phyloP scores from a whole-genome alignment of 2,797 vertebrate species.

The Pseudocheirus occidentalis region DNA sequence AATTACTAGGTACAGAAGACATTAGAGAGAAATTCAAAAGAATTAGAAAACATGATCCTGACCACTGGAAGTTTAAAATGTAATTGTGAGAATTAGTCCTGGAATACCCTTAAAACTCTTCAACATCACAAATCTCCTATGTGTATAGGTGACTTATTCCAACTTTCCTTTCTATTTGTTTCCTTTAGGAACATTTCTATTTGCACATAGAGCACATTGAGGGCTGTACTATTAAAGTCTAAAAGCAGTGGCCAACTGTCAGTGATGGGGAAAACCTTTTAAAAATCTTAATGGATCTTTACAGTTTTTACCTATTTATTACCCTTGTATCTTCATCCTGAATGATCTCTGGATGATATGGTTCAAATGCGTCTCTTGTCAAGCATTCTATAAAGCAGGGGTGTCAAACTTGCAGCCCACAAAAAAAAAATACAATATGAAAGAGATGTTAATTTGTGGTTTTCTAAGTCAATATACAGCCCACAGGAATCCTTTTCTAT shows the following conservation, averaged over 20 bases:
- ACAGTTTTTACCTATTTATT: not conserved
- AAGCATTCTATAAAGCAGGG: not conserved
- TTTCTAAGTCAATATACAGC: not conserved
- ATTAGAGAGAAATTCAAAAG: not conserved
- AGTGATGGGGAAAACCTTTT: not conserved
- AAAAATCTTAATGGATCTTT: not conserved
- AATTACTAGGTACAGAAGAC: not conserved
- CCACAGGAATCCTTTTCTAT: not conserved
- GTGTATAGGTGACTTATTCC: not conserved
- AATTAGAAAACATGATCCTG: not conserved
- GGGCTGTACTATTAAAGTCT: not conserved
- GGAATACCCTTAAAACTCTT: not conserved
- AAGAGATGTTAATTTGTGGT: not conserved
- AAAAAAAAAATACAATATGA: not conserved
- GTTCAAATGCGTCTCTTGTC: not conserved
- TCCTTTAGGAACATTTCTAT: not conserved
- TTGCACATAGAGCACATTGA: not conserved
- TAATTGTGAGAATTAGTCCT: not conserved
- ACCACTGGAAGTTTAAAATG: not conserved
- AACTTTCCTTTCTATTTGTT: not conserved
- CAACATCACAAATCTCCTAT: not conserved
- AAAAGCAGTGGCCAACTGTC: not conserved
- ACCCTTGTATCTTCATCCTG: constrained; percentile 1
- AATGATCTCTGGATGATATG: not conserved
- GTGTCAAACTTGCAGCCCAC: not conserved